Conservation (phyloP, 2,113 vertebrate genomes). For the Gila orcuttii region DNA sequence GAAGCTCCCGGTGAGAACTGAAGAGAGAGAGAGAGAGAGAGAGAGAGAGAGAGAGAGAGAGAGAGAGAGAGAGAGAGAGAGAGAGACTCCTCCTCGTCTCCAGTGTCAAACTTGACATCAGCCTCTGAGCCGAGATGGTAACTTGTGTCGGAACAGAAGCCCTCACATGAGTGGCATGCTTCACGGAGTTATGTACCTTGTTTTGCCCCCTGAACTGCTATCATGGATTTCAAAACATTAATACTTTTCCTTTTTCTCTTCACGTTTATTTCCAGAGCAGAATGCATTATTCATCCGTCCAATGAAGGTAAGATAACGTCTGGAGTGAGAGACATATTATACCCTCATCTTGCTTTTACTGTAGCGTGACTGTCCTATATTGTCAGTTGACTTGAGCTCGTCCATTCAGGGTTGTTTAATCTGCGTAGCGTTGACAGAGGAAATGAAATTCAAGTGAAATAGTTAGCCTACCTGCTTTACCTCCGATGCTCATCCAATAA, state of each 20-base stretch:
- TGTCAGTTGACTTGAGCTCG: slow-evolving; percentile 24
- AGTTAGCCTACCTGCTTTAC: not conserved
- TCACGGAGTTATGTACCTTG: slow-evolving; percentile 90
- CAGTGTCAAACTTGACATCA: slow-evolving; percentile 88
- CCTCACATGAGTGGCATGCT: slow-evolving; percentile 88
- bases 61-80: slow-evolving; percentile 64
- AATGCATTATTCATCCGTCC: slow-evolving; percentile 78
- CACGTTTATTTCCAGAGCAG: slow-evolving; percentile 71
- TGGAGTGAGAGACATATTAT: slow-evolving; percentile 25
- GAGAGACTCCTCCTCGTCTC: slow-evolving; percentile 78
- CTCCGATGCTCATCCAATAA: not conserved
- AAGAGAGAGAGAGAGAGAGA: slow-evolving; percentile 8
- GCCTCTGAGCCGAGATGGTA: slow-evolving; percentile 81
- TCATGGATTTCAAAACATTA: slow-evolving; percentile 87
- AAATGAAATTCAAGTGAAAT: not conserved
- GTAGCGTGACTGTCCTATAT: not conserved
- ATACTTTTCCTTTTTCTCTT: slow-evolving; percentile 73
- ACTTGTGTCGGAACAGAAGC: slow-evolving; percentile 76
- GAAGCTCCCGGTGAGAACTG: slow-evolving; percentile 56
- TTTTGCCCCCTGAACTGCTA: slow-evolving; percentile 83
- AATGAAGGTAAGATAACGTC: slow-evolving; percentile 88
- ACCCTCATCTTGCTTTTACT: slow-evolving; percentile 26
- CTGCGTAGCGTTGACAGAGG: not conserved
- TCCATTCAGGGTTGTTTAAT: not conserved
- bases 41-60: slow-evolving; percentile 52